These are phyloP conservation scores for Aphis craccivora DNA, from an alignment of 1,140 invertebrate species.

Conservation along the genomic window DNA sequence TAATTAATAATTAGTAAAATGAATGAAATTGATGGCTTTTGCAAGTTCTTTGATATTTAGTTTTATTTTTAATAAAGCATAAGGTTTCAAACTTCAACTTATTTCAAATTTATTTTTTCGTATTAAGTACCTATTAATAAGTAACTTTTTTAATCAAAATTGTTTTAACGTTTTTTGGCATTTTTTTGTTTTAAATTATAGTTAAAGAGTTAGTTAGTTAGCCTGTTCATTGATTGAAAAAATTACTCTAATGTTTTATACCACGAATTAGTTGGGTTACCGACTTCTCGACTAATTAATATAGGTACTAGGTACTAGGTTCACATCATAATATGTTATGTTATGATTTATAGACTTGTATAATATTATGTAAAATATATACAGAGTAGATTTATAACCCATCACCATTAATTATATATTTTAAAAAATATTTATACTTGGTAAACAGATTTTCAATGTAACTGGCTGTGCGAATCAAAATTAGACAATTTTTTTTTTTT, in stretches of 20 bases:
- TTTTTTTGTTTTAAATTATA: neutral
- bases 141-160: neutral
- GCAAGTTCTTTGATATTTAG: neutral
- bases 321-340: too few relatives aligned
- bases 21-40: neutral
- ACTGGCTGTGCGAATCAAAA: neutral
- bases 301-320: too few relatives aligned
- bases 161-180: neutral
- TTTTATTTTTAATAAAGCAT: neutral
- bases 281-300: neutral
- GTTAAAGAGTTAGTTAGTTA: neutral
- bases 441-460: neutral
- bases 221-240: neutral
- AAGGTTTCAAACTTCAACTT: neutral
- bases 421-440: neutral
- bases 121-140: neutral
- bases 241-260: too few relatives aligned
- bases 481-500: neutral
- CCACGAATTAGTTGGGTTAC: neutral
- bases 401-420: neutral
- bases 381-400: neutral
- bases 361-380: slow-evolving; percentile 1
- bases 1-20: neutral
- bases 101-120: too few relatives aligned
- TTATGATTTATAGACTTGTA: neutral